These are phyloP conservation scores for Drosophila pachea DNA, from an alignment of 1,140 invertebrate genomes.

Conservation along the genomic window DNA sequence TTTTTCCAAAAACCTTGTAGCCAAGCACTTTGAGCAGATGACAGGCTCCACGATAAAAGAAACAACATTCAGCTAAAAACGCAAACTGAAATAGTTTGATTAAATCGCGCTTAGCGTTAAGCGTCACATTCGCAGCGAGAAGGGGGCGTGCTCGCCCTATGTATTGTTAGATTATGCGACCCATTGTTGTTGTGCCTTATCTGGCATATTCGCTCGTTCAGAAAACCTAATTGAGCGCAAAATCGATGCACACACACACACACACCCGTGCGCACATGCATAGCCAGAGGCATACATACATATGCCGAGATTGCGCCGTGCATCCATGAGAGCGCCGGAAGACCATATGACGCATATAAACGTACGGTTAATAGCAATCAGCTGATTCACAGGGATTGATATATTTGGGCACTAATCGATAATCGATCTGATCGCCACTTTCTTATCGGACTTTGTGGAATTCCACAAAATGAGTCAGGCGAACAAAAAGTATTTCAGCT, in stretches of 20 bases:
- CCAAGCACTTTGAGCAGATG: too few species aligned
- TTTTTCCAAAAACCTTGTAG: too few species aligned
- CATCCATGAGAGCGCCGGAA: too few species aligned
- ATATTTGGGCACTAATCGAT: slow-evolving; percentile 31
- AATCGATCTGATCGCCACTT: slow-evolving; percentile 24
- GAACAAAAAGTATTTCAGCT: not conserved
- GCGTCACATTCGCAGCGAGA: slow-evolving; percentile 4
- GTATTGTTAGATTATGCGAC: slow-evolving; percentile 16
- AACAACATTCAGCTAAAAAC: slow-evolving; percentile 33
- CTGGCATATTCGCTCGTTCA: slow-evolving; percentile 49
- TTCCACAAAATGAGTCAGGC: not conserved
- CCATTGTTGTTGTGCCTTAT: slow-evolving; percentile 34
- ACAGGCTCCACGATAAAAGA: not conserved
- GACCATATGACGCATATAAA: slow-evolving; percentile 45
- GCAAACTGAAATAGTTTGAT: slow-evolving; percentile 57
- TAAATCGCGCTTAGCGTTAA: slow-evolving; percentile 39
- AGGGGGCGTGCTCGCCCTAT: not conserved
- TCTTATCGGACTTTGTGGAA: slow-evolving; percentile 18
- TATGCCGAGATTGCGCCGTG: too few species aligned
- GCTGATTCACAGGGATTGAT: slow-evolving; percentile 52
- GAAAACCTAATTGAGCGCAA: slow-evolving; percentile 68
- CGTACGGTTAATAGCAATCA: slow-evolving; percentile 2
- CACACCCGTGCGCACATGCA: not conserved
- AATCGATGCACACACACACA: slow-evolving; percentile 48
- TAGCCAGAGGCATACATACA: slow-evolving; percentile 2